Percentiles rank a stretch among this genome's conserved stretches.
phyloP scores from a whole-genome alignment of 2,797 vertebrate genomes.

The Falco columbarius region DNA sequence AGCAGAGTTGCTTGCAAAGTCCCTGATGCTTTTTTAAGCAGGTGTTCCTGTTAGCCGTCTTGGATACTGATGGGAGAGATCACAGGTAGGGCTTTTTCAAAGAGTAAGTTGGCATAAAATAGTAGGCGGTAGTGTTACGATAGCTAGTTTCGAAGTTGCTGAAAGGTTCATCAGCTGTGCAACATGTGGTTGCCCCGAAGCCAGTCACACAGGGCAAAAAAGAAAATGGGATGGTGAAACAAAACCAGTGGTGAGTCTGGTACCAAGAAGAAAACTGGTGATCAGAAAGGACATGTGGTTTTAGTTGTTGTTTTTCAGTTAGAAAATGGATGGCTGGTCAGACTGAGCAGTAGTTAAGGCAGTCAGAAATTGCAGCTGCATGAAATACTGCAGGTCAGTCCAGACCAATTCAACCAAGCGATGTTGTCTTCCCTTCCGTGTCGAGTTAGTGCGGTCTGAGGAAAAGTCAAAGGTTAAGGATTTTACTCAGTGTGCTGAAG shows the following conservation, averaged over 20 bases:
- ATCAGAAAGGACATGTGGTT: neutral
- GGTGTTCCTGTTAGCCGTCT: neutral
- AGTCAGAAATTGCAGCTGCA: neutral
- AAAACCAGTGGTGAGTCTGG: neutral
- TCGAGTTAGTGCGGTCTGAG: neutral
- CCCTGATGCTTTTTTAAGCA: neutral
- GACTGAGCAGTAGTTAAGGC: neutral
- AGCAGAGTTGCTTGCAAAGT: neutral
- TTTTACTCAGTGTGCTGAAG: neutral
- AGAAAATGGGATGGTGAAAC: neutral
- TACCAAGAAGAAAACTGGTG: neutral
- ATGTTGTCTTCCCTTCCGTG: accelerated
- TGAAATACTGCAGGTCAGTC: neutral
- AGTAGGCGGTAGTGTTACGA: neutral
- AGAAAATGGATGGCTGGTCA: neutral
- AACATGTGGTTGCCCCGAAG: neutral
- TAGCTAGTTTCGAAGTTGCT: neutral
- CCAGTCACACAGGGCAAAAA: neutral
- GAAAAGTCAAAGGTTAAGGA: neutral
- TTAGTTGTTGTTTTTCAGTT: neutral
- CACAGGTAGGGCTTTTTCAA: neutral
- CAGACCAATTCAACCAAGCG: neutral
- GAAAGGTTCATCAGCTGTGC: neutral
- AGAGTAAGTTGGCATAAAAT: neutral
- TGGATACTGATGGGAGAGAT: neutral